Evolutionary conservation across 2,888 invertebrate species (phyloP).

Genomic region (Dryobota labecula): DNA sequence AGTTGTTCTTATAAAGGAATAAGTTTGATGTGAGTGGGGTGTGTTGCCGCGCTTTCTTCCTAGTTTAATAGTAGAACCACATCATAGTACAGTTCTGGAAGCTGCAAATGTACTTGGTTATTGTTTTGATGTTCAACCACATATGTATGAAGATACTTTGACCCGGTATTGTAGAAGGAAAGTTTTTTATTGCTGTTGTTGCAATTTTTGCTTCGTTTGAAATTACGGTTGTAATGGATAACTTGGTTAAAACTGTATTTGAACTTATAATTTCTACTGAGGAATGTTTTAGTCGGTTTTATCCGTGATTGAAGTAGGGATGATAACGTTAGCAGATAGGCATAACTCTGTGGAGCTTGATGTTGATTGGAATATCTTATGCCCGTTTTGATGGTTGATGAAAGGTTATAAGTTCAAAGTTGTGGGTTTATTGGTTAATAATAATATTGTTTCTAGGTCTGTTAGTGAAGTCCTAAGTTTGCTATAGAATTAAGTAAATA

Average conservation of each 20-base stretch:
- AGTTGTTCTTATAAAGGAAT: conserved; percentile 73
- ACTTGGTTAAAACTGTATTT: conserved; percentile 10
- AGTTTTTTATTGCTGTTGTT: conserved; percentile 38
- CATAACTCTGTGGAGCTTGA: neutral
- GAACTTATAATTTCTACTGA: neutral
- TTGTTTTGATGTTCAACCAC: conserved; percentile 43
- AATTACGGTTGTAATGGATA: conserved; percentile 11
- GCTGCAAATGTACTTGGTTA: conserved; percentile 38
- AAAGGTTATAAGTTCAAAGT: neutral
- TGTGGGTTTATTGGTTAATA: no score
- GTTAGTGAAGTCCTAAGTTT: no score
- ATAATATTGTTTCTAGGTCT: no score
- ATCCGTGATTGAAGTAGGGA: neutral
- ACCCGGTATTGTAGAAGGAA: conserved; percentile 16
- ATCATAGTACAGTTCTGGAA: conserved; percentile 37
- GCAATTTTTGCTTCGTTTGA: conserved; percentile 23
- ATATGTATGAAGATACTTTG: conserved; percentile 32
- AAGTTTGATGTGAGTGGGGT: conserved; percentile 72
- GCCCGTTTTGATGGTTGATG: no score
- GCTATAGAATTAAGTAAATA: no score
- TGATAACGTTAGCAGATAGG: no score
- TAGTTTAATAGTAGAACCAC: conserved; percentile 65
- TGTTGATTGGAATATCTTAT: neutral
- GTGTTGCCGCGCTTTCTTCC: conserved; percentile 63
- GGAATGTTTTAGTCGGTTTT: neutral